These are phyloP conservation scores for Capreolus pygargus DNA, from an alignment of 2,113 vertebrate genomes.

Conservation along the genomic window DNA sequence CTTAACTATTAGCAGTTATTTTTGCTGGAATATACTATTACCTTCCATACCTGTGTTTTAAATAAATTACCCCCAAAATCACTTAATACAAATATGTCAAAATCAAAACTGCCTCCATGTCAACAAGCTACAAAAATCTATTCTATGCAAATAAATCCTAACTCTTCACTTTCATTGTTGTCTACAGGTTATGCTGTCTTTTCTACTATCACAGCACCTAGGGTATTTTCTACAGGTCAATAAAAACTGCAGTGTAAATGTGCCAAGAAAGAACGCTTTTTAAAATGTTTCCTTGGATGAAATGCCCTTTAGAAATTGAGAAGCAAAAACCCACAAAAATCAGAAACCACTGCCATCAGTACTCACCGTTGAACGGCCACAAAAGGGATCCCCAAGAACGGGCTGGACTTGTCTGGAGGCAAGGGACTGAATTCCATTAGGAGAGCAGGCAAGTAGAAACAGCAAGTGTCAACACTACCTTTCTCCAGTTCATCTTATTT, in stretches of 20 bases:
- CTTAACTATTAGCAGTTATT: not conserved
- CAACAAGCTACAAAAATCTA: not conserved
- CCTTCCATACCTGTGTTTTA: not conserved
- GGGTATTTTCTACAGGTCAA: not conserved
- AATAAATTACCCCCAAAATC: not conserved
- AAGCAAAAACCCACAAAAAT: not conserved
- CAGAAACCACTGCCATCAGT: constrained; percentile 15
- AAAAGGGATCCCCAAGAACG: constrained; percentile 30
- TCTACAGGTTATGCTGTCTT: not conserved
- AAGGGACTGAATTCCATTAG: constrained; percentile 53
- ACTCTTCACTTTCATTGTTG: not conserved
- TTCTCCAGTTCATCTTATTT: constrained; percentile 43
- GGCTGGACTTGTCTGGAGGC: constrained; percentile 34
- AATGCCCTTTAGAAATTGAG: not conserved
- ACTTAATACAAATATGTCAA: not conserved
- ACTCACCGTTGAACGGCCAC: constrained; percentile 70
- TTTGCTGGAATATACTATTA: not conserved
- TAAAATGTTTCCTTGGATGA: not conserved
- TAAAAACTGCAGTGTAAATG: not conserved
- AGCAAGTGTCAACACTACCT: constrained; percentile 16
- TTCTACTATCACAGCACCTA: not conserved
- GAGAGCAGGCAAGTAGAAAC: constrained; percentile 36
- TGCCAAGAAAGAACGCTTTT: not conserved
- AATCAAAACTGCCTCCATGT: not conserved
- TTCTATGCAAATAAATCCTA: not conserved